phyloP scores from a whole-genome alignment of 1,140 invertebrate genomes.

The Grapholita molesta region DNA sequence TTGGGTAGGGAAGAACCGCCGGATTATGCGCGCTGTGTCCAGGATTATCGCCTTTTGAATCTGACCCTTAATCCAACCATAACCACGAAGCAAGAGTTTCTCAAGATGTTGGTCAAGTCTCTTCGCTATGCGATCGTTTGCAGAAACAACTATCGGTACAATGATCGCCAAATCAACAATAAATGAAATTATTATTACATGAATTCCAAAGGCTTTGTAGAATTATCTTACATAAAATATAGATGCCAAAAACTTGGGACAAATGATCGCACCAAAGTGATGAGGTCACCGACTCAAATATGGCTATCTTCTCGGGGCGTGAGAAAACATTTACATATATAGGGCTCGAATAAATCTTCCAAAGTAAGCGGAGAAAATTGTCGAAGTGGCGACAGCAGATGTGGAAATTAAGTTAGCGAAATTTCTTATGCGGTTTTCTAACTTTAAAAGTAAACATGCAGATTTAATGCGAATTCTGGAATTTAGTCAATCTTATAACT shows the following conservation, averaged over 20 bases:
- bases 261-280: not conserved
- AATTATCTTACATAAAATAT: not conserved
- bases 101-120: too few relatives aligned
- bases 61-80: too few relatives aligned
- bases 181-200: too few relatives aligned
- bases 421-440: not conserved
- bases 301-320: not conserved
- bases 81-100: too few relatives aligned
- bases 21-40: too few relatives aligned
- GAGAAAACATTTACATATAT: not conserved
- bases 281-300: not conserved
- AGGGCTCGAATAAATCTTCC: slow-evolving; percentile 1
- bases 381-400: slow-evolving; percentile 1
- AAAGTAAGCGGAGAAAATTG: not conserved
- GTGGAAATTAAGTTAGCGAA: slow-evolving; percentile 1
- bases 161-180: too few relatives aligned
- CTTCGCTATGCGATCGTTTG: too few relatives aligned
- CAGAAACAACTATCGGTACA: too few relatives aligned
- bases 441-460: not conserved
- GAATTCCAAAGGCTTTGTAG: not conserved
- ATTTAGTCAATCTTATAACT: not conserved
- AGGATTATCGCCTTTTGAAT: too few relatives aligned
- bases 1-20: too few relatives aligned
- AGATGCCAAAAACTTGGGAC: not conserved
- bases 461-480: not conserved